A percentile compares a stretch with the other conserved stretches of the same genome.
phyloP scores from a whole-genome alignment of 2,113 vertebrate species.

The Heterochromis multidens region DNA sequence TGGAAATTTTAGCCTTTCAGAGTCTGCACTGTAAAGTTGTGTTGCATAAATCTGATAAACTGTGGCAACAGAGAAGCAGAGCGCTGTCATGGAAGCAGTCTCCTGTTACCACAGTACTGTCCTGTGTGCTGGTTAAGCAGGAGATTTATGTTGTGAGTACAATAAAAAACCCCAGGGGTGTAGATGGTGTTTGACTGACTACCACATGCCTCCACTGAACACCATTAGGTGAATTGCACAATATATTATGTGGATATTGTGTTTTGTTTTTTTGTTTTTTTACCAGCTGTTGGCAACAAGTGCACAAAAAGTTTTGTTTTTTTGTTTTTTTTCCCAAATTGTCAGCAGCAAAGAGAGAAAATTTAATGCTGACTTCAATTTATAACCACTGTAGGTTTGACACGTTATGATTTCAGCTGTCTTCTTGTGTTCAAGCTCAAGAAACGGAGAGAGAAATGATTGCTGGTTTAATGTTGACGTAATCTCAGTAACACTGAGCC shows the following conservation, averaged over 20 bases:
- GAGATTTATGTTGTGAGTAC: slow-evolving; percentile 23
- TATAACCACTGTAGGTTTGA: not conserved
- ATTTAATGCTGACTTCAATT: not conserved
- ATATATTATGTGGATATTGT: not conserved
- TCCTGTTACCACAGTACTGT: not conserved
- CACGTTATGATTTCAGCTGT: not conserved
- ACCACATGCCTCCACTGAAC: not conserved
- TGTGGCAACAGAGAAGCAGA: not conserved
- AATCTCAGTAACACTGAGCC: not conserved
- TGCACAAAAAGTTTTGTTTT: not conserved
- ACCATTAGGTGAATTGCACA: not conserved
- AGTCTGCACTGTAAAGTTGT: not conserved
- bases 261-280: not conserved
- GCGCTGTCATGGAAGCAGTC: not conserved
- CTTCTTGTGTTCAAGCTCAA: not conserved
- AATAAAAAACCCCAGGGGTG: not conserved
- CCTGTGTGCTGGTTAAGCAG: slow-evolving; percentile 20
- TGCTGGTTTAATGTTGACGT: not conserved
- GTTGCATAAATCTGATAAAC: not conserved
- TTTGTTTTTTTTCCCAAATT: not conserved
- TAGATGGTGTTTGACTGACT: not conserved
- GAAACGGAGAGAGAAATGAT: not conserved
- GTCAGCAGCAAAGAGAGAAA: not conserved
- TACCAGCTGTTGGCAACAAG: not conserved
- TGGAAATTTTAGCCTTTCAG: not conserved